A percentile compares a stretch with the other conserved stretches of the same genome.
These are phyloP conservation scores for Sapajus apella DNA, from an alignment of 2,113 vertebrate species.

Conservation along the genomic window DNA sequence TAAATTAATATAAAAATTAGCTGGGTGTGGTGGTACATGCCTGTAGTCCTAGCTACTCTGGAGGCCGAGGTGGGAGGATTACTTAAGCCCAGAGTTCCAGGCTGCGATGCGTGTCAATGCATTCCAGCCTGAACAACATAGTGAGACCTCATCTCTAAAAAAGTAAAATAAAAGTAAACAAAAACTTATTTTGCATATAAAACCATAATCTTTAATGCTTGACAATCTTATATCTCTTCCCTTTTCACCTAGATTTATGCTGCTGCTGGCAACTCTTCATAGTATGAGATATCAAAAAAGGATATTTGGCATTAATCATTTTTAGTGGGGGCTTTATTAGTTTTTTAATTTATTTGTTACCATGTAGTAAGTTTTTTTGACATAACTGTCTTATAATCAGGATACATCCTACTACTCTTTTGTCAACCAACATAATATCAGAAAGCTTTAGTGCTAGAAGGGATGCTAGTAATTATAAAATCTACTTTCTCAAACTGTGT, in stretches of 20 bases:
- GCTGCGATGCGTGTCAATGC: too few species aligned
- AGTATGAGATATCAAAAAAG: neutral
- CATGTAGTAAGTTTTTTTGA: neutral
- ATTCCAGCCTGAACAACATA: too few species aligned
- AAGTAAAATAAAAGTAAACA: too few species aligned
- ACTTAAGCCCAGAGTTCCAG: too few species aligned
- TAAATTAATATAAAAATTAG: too few species aligned
- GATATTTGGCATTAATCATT: neutral
- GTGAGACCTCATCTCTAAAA: too few species aligned
- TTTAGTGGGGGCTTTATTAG: neutral
- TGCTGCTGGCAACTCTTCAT: neutral
- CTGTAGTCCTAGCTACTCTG: too few species aligned
- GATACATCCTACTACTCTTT: neutral
- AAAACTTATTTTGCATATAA: neutral
- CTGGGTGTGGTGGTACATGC: too few species aligned
- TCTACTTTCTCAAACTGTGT: neutral
- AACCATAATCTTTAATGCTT: neutral
- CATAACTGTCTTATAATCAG: neutral
- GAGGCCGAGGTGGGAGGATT: too few species aligned
- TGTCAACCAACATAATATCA: neutral
- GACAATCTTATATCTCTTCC: neutral
- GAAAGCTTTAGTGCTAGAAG: neutral
- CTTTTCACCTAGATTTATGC: neutral
- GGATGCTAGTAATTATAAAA: neutral
- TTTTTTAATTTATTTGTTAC: neutral